Base-by-base conservation (phyloP, 2,888 invertebrate genomes). In the Perizoma flavofasciatum region DNA sequence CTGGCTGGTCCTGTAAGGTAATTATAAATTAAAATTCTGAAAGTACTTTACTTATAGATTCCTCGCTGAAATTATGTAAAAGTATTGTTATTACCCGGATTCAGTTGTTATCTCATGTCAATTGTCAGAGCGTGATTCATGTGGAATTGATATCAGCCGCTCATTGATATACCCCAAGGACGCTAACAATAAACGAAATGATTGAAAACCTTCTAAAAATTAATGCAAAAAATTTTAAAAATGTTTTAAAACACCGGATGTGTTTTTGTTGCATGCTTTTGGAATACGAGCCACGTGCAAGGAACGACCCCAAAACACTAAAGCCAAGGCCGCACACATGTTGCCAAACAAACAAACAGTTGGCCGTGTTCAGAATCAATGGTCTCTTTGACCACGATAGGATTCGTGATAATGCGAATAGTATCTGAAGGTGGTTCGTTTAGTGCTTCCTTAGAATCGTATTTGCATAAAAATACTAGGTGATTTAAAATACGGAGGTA, bases 261-360 rank as follows among this genome's bases (percentile, higher is more conserved):
- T 71, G 71, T 77, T 79, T 80, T 79, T 78, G 73, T 73, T 61
- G 60, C 55, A 54, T 47, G 67, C 65, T 65, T 69, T 71, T 70
- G 68, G 61, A 65, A 69, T 73, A 71, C 74, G 65, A 69, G 71
- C 81, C 83, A 82, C 79, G 81, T 82, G 82, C 81, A 78, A 62
- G 71, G 71, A 74, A 72, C 79, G 79, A 77, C 73, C 75, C 77
- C 66, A 66, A 65, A 65, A 75, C 75, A 73, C 67, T 66, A 70
- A 65, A 60, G 64, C 72, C 81, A 85, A 82, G 83, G 84, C 74
- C 82, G 74, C 77, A 73, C 77, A 76, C 76, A 74, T 83, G 84
- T 80, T 75, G 73, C 74, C 73, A 67, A 68, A 75, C 73, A 75
- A 77, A 79, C 73, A 81, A 77, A 79, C 70, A 65, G 46, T 61